Conservation (phyloP, 2,113 vertebrate genomes). For the Ginglymostoma cirratum region DNA sequence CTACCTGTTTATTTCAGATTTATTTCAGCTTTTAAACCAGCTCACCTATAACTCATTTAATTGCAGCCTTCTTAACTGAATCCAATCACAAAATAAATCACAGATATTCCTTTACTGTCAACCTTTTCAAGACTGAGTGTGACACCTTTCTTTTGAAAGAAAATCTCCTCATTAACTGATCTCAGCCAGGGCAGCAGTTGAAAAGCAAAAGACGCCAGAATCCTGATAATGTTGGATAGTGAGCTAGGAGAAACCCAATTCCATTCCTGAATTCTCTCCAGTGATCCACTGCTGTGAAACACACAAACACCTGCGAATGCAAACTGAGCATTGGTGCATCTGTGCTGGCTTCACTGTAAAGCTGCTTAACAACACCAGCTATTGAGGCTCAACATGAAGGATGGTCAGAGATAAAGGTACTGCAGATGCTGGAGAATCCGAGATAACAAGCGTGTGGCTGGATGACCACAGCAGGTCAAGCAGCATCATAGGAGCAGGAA, state of each 20-base stretch:
- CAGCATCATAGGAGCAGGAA: too few species aligned
- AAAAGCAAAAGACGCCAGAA: not conserved
- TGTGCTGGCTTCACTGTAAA: not conserved
- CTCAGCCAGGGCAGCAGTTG: not conserved
- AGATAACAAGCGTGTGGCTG: too few species aligned
- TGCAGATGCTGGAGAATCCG: too few species aligned
- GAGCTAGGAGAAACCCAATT: not conserved
- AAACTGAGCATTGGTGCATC: not conserved
- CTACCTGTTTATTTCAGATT: not conserved
- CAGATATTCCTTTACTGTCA: not conserved
- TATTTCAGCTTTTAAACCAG: not conserved
- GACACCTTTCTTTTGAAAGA: not conserved
- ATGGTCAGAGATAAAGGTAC: too few species aligned
- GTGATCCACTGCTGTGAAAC: not conserved
- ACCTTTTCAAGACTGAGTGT: not conserved
- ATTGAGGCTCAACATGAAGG: not conserved
- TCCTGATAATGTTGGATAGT: not conserved
- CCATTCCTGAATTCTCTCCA: not conserved
- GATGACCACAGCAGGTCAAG: too few species aligned
- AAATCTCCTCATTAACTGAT: not conserved
- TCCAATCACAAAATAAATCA: not conserved
- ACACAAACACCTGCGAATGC: not conserved
- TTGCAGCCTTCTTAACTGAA: not conserved
- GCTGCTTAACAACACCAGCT: not conserved
- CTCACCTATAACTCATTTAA: not conserved